Base-by-base conservation (phyloP, 30 jellyfish, hydroid and myxozoan species). In the Cassiopea xamachana region DNA sequence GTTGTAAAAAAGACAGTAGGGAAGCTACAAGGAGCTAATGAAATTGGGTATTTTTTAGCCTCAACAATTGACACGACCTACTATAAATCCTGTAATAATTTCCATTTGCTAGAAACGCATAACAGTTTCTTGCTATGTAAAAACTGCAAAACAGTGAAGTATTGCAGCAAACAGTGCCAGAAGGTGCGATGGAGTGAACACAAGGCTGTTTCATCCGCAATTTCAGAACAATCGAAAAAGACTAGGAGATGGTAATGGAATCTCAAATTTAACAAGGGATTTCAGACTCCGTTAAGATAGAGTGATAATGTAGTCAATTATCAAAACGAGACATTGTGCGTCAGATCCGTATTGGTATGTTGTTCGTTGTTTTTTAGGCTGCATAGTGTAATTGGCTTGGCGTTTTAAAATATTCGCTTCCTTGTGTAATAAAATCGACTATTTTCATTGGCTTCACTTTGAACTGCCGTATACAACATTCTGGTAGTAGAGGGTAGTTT, bases 1-100 rank as follows among this genome's bases (percentile, higher is more conserved):
- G 71, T 44, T 77, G 86, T 77, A 55, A 77, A 77, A 47, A 55
- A n/a, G 45, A 75, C 64, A 55, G 64, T 55, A 75, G 59, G 49
- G 68, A 48, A 75, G 49, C 73, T 7, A 18, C 75, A 44, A 27
- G 86, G 73, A 45, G 86, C 86, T 77, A 77, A 48, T 55, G 86
- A 12, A 77, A 1, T 73, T 48, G 86, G 86, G 73, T 14, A 55
- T 19, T 73, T 18, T 43, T 48, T 49, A 77, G 86, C 77, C 86
- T 77, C 73, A 1, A 55, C 39, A 77, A 18, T 48, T 48, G 86
- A 77, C 74, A 77, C 77, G 14, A 1, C 86, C 86, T 73, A 77
- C 44, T 61, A 77, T 77, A 77, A 55, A 55, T 55, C 64, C 64
- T 3, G 64, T 55, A 55, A 55, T 55, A 55, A 55, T 55, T 55